Evolutionary conservation across 2,113 vertebrate species (phyloP).

Genomic region (Lagopus muta): DNA sequence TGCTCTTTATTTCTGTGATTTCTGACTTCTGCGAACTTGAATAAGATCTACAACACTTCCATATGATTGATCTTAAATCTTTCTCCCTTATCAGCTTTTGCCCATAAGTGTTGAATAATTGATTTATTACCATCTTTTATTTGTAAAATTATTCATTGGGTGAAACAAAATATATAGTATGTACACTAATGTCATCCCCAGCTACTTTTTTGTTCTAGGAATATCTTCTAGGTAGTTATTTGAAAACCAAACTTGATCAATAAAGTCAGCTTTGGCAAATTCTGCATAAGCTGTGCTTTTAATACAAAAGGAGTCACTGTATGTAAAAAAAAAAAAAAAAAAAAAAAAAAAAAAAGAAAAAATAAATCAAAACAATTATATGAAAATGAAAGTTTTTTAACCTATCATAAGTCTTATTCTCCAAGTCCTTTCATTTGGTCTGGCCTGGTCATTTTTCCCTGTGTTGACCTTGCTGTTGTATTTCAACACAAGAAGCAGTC

Average conservation of each 20-base stretch:
- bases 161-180: not conserved
- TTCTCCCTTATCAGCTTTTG: not conserved
- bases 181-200: not conserved
- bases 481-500: not conserved
- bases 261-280: not conserved
- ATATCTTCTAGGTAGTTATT: not conserved
- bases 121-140: not conserved
- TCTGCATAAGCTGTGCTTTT: not conserved
- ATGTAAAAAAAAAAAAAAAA: not conserved
- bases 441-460: not conserved
- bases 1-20: constrained; percentile 15
- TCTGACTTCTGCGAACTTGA: not conserved
- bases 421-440: not conserved
- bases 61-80: not conserved
- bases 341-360: too few relatives aligned
- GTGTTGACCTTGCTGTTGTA: not conserved
- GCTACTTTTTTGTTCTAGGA: not conserved
- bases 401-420: not conserved
- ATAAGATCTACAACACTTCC: not conserved
- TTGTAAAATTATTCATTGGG: not conserved
- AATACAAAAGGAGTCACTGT: not conserved
- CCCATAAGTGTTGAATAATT: not conserved
- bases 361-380: not conserved
- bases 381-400: not conserved
- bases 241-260: not conserved